These are phyloP conservation scores for Hypomecis punctinalis DNA, from an alignment of 2,888 invertebrate species.

Conservation along the genomic window DNA sequence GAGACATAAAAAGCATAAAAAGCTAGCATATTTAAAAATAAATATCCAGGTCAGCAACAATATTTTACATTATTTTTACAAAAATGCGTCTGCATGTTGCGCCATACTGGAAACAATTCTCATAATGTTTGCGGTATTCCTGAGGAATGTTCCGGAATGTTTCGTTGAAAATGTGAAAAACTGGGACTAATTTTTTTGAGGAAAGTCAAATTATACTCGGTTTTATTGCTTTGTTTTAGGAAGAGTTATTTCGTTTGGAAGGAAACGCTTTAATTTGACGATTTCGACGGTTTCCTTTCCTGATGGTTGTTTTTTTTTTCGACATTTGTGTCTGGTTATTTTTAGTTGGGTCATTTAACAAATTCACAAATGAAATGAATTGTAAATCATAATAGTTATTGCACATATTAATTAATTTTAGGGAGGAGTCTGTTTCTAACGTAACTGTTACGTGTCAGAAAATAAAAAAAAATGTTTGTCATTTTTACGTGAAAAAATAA, in stretches of 20 bases:
- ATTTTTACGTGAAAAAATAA: no score
- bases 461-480: no score
- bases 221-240: constrained; percentile 20
- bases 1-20: constrained; percentile 20
- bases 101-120: constrained; percentile 49
- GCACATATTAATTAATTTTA: no score
- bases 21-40: constrained; percentile 43
- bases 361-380: no score
- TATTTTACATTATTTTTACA: constrained; percentile 48
- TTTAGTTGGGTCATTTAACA: no score
- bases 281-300: constrained; percentile 10
- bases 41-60: constrained; percentile 48
- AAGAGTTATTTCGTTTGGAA: constrained; percentile 26
- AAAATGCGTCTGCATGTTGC: constrained; percentile 48
- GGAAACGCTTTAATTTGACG: constrained; percentile 16
- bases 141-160: constrained; percentile 43
- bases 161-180: constrained; percentile 41
- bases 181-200: constrained; percentile 26
- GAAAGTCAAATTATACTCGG: constrained; percentile 19
- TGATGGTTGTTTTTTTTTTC: not conserved
- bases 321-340: not conserved
- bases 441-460: no score
- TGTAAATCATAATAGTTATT: no score
- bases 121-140: constrained; percentile 48
- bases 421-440: no score